Evolutionary conservation across 2,888 invertebrate species (phyloP).

Genomic region (Ellobium chinense): DNA sequence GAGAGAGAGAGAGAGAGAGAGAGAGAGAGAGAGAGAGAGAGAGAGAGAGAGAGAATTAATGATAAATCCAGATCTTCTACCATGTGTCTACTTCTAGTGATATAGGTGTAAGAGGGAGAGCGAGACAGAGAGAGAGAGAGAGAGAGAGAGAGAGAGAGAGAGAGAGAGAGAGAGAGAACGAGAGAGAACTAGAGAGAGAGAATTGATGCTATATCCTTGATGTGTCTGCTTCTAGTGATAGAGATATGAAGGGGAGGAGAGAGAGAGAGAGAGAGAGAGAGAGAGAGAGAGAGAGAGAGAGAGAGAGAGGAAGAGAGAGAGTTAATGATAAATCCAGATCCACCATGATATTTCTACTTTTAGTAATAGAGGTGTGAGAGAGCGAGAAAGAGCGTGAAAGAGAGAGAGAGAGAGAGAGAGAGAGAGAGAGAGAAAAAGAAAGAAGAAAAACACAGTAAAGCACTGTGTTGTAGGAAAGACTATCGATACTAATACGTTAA

Average conservation of each 20-base stretch:
- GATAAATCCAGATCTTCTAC: background rate
- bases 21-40: slow-evolving; percentile 13
- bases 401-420: background rate
- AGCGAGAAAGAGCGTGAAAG: too few relatives aligned
- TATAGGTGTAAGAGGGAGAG: background rate
- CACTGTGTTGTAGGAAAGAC: too few relatives aligned
- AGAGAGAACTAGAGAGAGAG: background rate
- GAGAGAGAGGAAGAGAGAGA: too few relatives aligned
- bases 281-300: background rate
- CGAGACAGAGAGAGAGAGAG: background rate
- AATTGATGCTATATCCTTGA: background rate
- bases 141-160: background rate
- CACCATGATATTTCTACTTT: background rate
- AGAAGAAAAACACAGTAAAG: too few relatives aligned
- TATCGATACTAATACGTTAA: too few relatives aligned
- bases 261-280: background rate
- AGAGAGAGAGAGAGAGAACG: background rate
- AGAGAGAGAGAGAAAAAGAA: background rate
- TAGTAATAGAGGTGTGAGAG: background rate
- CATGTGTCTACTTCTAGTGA: background rate
- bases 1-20: slow-evolving; percentile 19
- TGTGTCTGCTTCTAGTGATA: background rate
- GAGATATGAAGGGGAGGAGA: background rate
- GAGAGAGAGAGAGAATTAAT: background rate
- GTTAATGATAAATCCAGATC: too few relatives aligned